Base-by-base conservation (phyloP, 2,888 invertebrate genomes). In the Drosophila maculinotata region DNA sequence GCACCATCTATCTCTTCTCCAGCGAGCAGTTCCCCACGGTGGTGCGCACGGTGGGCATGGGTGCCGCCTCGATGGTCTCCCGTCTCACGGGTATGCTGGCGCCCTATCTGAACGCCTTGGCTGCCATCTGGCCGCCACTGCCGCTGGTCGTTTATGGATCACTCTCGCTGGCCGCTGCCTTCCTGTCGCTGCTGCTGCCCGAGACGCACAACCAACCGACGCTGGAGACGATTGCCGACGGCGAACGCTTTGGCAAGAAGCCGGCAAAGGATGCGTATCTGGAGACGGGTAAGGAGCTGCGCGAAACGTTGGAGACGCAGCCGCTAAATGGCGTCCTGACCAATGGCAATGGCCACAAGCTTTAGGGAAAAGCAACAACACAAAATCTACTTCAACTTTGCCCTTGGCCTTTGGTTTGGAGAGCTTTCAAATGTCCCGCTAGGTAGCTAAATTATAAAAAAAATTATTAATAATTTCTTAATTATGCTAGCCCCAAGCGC, bases 51-150 rank as follows among this genome's bases (percentile, higher is more conserved):
- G 95, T 96, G 33, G 97, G 96, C 0, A 95, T 98, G 52, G 98
- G 98, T 0, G 93, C 96, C 8, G 94, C 97, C 23, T 97, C 97
- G 0, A 97, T 97, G 93, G 95, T 95, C 60, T 97, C 97, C 0
- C 93, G 98, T 79, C 92, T 97, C 66, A 97, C 97, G 20, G 91
- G 91, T 4, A 91, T 92, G 59, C 58, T 91, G 65, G 90, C 97
- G 1, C 97, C 97, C 0, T 97, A 95, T 86, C 93, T 97, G 1
- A 96, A 96, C 12, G 93, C 95, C n/a, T 89, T 96, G 70, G 92
- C 92, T 15, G 89, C 91, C 30, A 92, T 93, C 0, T 93, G 93
- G 89, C 91, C 92, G 2, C 95, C 95, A 92, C 88, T 96, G 26
- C 96, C 96, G 2, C 94, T 96, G 0, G 89, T 95, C 28, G 93